These are phyloP conservation scores for Apocrypta bakeri DNA, from an alignment of 1,140 invertebrate genomes.

Conservation along the genomic window DNA sequence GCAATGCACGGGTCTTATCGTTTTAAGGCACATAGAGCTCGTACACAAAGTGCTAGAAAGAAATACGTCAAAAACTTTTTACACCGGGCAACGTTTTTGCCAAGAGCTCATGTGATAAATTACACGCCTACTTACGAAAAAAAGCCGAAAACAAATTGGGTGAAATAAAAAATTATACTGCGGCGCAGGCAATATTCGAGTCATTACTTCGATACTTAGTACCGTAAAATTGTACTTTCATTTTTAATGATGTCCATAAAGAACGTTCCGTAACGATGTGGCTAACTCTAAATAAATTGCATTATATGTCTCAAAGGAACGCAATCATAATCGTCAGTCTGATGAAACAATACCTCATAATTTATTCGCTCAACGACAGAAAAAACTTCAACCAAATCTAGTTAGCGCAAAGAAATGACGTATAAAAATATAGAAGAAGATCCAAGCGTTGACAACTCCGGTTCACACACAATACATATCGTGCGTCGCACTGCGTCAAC, in stretches of 20 bases:
- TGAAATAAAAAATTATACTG: not conserved
- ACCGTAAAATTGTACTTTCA: too few species aligned
- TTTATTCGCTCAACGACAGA: too few species aligned
- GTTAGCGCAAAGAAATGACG: not conserved
- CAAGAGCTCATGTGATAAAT: constrained; percentile 11
- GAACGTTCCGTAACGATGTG: too few species aligned
- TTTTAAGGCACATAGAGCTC: not conserved
- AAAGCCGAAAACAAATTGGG: not conserved
- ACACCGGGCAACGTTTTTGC: not conserved
- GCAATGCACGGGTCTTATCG: not conserved
- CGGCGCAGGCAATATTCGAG: not conserved
- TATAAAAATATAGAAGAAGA: constrained; percentile 14
- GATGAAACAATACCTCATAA: too few species aligned
- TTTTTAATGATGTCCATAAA: too few species aligned
- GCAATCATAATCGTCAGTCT: too few species aligned
- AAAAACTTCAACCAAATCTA: not conserved
- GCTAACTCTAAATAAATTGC: too few species aligned
- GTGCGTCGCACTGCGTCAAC: constrained; percentile 28
- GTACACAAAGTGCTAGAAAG: not conserved
- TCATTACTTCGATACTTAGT: not conserved
- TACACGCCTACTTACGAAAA: not conserved
- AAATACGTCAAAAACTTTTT: constrained; percentile 1
- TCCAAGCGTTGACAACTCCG: constrained; percentile 41
- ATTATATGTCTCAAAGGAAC: too few species aligned
- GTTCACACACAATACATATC: constrained; percentile 44